Base-by-base conservation (phyloP, 2,797 vertebrate genomes). In the Fistularia tabacaria region DNA sequence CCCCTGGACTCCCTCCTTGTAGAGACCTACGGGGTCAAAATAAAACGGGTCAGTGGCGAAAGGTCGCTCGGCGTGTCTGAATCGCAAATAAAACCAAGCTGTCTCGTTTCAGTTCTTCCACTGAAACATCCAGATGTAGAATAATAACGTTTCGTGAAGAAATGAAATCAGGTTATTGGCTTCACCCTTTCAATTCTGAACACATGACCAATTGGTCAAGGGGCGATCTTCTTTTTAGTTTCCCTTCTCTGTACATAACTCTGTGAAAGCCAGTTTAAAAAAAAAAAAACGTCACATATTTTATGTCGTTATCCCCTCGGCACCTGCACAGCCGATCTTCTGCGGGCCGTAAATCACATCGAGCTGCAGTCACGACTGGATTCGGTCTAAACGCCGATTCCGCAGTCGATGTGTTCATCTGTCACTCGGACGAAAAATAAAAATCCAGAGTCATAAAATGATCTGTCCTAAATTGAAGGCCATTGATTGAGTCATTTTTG, bases 1-100 rank as follows among this genome's bases (percentile, higher is more conserved):
- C 64, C 84, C 82, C 14, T 84, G 51, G 38, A 85, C 49, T 42
- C 50, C 83, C 8, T 76, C 87, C 54, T 77, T 91, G 12, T 73
- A 13, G 10, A 82, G 83, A 67, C 40, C 90, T 92, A 49, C 12
- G 39, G 43, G 66, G 59, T 63, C 65, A 74, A 14, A 74, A 25
- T 3, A 2, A 25, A 5, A 77, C 43, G 74, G 44, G 59, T 66
- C 54, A 71, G n/a, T 11, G 51, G 57, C 84, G 53, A 82, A 47
- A 43, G 66, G 60, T 53, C 12, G 7, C 8, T 41, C 38, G 49
- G 40, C 10, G 37, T 54, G 37, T 60, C 52, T 52, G n/a, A 68
- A 36, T 3, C 36, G 58, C 64, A 61, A 73, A 71, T 66, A 51
- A 64, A 67, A 65, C 64, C 66, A 72, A 66, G 54, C 70, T 72